phyloP scores from a whole-genome alignment of 2,888 invertebrate genomes.

The Imbricaverruca yamaguchii region DNA sequence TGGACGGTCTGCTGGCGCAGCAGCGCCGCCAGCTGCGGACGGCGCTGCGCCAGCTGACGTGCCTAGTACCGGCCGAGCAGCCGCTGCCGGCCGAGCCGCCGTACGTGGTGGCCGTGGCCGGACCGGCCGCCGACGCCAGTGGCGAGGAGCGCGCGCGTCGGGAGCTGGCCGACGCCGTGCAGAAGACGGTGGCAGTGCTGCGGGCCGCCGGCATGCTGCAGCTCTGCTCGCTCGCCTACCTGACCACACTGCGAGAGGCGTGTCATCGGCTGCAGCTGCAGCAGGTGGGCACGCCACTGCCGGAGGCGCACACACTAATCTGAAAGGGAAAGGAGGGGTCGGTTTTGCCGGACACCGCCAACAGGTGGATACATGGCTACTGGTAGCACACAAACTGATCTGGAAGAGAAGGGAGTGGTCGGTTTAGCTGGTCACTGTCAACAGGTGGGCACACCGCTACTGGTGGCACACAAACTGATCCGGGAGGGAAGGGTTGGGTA shows the following conservation, averaged over 20 bases:
- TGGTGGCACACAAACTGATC: too few relatives aligned
- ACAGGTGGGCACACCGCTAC: too few relatives aligned
- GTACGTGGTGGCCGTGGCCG: background rate
- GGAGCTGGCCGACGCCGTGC: background rate
- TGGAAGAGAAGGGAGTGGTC: too few relatives aligned
- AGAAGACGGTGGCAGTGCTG: background rate
- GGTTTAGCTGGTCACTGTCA: too few relatives aligned
- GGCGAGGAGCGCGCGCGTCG: background rate
- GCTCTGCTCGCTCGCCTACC: background rate
- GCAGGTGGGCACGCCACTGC: background rate
- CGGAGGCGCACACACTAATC: too few relatives aligned
- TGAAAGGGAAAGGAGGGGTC: too few relatives aligned
- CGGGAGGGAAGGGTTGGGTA: too few relatives aligned
- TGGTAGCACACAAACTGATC: too few relatives aligned
- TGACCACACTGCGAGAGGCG: background rate
- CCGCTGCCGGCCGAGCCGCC: slow-evolving; percentile 3
- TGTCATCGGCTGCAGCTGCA: background rate
- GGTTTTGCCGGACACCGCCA: too few relatives aligned
- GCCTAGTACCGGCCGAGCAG: background rate
- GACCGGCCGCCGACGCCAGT: background rate
- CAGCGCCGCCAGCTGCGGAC: background rate
- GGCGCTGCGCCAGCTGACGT: background rate
- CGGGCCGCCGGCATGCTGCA: slow-evolving; percentile 5
- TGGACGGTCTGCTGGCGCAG: background rate
- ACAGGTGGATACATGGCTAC: too few relatives aligned